Conservation (phyloP, 2,113 vertebrate species). For the Lasiurus borealis region DNA sequence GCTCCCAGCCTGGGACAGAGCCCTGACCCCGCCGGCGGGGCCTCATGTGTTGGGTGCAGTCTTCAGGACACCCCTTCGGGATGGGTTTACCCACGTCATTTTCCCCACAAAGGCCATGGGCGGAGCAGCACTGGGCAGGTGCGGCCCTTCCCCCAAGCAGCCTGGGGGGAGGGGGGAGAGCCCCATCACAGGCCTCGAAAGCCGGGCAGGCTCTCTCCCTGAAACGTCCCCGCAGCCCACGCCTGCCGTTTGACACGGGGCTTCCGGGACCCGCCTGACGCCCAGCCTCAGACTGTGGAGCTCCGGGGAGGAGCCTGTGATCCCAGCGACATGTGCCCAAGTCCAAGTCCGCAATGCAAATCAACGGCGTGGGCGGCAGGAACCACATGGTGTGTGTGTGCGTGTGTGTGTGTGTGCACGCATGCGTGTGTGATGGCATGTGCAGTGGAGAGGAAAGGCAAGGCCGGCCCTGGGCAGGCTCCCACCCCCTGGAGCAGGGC, state of each 20-base stretch:
- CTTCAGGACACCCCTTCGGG: neutral
- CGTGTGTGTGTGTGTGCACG: fast-evolving
- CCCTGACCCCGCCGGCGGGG: fast-evolving
- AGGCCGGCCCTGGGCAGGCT: neutral
- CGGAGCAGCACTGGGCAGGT: neutral
- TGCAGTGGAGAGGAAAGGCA: neutral
- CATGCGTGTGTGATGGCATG: fast-evolving
- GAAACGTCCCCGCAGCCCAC: fast-evolving
- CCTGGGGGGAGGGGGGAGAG: neutral
- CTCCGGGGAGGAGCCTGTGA: neutral
- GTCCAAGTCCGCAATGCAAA: neutral
- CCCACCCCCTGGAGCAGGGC: neutral
- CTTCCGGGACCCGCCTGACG: neutral
- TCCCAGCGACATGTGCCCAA: neutral
- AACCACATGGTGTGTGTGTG: fast-evolving
- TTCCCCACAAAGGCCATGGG: neutral
- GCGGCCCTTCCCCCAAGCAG: neutral
- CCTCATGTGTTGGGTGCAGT: neutral
- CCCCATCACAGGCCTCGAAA: neutral
- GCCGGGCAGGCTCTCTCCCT: neutral
- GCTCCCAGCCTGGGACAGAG: neutral
- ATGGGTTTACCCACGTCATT: neutral
- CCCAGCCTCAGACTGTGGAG: neutral
- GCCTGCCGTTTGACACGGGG: neutral
- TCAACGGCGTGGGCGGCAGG: fast-evolving